Evolutionary conservation across 1,140 invertebrate species (phyloP), one percentile per base, ranked within the genome.

Genomic region (Wasmannia auropunctata): DNA sequence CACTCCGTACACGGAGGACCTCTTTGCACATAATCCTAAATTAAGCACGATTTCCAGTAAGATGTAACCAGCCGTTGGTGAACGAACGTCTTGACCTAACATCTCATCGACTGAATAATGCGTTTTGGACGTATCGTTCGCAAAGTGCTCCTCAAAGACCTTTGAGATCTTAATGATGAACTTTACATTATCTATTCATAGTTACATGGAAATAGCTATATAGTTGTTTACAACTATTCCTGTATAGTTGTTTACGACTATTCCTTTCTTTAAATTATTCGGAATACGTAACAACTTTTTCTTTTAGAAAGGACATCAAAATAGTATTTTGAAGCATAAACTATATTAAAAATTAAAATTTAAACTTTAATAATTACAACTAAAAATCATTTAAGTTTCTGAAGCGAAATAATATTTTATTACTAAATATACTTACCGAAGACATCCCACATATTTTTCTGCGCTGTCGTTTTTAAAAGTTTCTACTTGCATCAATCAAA

Each of bases 21-120:
- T 60, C 58, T 16, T 51, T 31, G 54, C 60, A 80, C 34, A 60
- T 40, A 60, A 51, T 56, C 3, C 10, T 28, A 65, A 88, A 70
- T 88, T 86, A 89, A 86, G 46, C 69, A 46, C 67, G 37, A 86
- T 85, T 77, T 72, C 43, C 28, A 65, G 37, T 54, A 51, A 70
- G 51, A 25, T 76, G 58, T 56, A 56, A 11, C 43, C 43, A 51
- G 58, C 56, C 46, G 67, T 56, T n/a, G 40, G 28, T 72, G 28
- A 76, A 88, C 80, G 49, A 84, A 85, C 49, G 54, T 7, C 46
- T 51, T 19, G 16, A 19, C 54, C 28, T 28, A 11, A 54, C 40
- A 31, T 19, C 22, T 22, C 34, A 14, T 56, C 22, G 43, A 76
- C 46, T n/a, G 11, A 31, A n/a, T 60, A 34, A 84, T 63, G 25